Conservation (phyloP, 2,888 invertebrate species). For the Stictocephala bisonia region DNA sequence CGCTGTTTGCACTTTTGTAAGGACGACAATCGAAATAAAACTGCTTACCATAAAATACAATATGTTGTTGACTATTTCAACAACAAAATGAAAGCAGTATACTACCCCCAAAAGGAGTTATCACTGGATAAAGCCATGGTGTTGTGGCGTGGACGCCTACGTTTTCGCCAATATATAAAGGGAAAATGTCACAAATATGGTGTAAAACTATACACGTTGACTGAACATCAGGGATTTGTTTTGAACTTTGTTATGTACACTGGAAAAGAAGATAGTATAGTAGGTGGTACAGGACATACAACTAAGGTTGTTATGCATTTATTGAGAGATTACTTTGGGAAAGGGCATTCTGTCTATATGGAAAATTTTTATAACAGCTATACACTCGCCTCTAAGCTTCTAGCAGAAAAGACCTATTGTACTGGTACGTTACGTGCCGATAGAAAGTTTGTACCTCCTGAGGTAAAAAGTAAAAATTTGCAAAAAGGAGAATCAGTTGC, state of each 20-base stretch:
- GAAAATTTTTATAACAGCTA: not conserved
- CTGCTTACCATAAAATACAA: too few relatives aligned
- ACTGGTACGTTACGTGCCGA: constrained; percentile 43
- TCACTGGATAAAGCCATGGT: constrained; percentile 61
- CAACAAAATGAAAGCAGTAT: constrained; percentile 59
- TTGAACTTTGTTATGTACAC: not conserved
- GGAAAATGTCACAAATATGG: not conserved
- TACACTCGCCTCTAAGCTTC: not conserved
- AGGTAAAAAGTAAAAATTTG: constrained; percentile 11
- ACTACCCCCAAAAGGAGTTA: constrained; percentile 60
- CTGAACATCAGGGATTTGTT: not conserved
- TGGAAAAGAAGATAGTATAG: not conserved
- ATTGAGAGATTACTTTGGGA: not conserved
- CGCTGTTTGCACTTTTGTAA: too few relatives aligned
- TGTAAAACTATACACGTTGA: not conserved
- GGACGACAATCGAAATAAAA: too few relatives aligned
- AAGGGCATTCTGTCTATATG: constrained; percentile 2
- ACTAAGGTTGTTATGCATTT: not conserved
- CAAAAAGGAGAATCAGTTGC: constrained; percentile 54
- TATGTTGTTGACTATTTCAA: too few relatives aligned
- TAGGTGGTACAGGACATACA: not conserved
- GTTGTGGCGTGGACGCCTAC: constrained; percentile 61
- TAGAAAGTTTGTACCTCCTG: constrained; percentile 27
- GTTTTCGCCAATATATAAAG: constrained; percentile 60
- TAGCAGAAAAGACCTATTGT: constrained; percentile 38